phyloP scores from a whole-genome alignment of 37 sponge, comb jelly and placozoan species.

The Trichoplax adhaerens region DNA sequence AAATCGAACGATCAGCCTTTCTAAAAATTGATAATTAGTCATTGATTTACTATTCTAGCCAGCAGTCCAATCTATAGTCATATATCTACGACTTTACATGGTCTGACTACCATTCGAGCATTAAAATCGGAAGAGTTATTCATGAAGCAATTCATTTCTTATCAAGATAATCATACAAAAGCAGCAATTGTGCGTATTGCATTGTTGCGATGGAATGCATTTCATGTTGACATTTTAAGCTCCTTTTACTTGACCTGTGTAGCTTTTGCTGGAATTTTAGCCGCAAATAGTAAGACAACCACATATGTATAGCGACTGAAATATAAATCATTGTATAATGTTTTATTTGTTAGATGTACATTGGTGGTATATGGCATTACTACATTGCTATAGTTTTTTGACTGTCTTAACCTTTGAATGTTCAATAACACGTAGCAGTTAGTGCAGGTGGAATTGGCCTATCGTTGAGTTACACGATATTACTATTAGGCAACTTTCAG shows the following conservation, averaged over 20 bases:
- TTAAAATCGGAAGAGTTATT: conserved; percentile 14
- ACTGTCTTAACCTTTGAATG: not conserved
- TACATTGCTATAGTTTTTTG: not conserved
- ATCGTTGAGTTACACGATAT: conserved; percentile 38
- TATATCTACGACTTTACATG: conserved; percentile 53
- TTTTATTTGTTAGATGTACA: conserved; percentile 7
- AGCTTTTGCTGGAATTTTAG: conserved; percentile 27
- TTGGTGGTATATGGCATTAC: not conserved
- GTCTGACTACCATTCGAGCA: conserved; percentile 50
- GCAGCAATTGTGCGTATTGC: conserved; percentile 44
- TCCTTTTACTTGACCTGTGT: conserved; percentile 26
- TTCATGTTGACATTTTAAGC: conserved; percentile 44
- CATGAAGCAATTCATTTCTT: conserved; percentile 21
- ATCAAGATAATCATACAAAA: conserved; percentile 31
- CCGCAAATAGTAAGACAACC: conserved; percentile 11
- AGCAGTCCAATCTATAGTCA: conserved; percentile 78
- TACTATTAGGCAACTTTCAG: conserved; percentile 56
- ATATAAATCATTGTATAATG: not conserved
- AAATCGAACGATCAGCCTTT: no score
- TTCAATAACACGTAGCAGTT: conserved; percentile 12
- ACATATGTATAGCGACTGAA: not conserved
- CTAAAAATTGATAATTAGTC: no score
- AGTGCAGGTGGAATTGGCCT: conserved; percentile 39
- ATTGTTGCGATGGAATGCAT: conserved; percentile 44
- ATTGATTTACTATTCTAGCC: conserved; percentile 15